A percentile compares a stretch with the other conserved stretches of the same genome.
Conservation (phyloP, 2,888 invertebrate species). For the Polydrusus cervinus region DNA sequence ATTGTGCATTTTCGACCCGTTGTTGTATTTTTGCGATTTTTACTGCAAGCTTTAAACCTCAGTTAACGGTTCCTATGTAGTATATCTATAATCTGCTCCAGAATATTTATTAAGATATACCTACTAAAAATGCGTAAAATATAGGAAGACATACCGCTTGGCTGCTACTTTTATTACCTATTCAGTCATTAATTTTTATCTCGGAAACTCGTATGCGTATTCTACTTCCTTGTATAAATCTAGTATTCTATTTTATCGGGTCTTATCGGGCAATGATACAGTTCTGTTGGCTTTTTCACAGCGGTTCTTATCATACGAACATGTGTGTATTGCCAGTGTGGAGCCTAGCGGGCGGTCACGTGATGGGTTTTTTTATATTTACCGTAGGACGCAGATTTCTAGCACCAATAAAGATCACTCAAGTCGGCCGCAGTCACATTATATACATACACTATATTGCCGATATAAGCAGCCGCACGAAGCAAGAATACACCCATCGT, state of each 20-base stretch:
- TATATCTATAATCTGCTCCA: neutral
- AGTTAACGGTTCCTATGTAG: neutral
- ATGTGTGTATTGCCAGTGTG: constrained; percentile 45
- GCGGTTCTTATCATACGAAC: constrained; percentile 46
- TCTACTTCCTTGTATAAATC: constrained; percentile 36
- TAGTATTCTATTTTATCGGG: constrained; percentile 34
- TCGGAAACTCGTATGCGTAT: constrained; percentile 16
- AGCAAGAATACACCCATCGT: too few species aligned
- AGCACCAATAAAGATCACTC: constrained; percentile 34
- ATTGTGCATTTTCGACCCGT: neutral
- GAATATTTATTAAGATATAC: constrained; percentile 19
- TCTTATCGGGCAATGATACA: constrained; percentile 38
- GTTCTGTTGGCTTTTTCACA: constrained; percentile 47
- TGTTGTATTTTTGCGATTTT: neutral
- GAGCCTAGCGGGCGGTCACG: constrained; percentile 48
- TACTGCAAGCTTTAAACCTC: constrained; percentile 3
- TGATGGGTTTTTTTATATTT: constrained; percentile 41
- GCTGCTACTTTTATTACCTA: too few species aligned
- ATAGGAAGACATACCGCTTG: constrained; percentile 3
- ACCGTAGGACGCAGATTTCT: neutral
- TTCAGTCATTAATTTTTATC: constrained; percentile 35
- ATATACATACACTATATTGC: too few species aligned
- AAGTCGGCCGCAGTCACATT: too few species aligned
- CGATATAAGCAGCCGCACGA: too few species aligned
- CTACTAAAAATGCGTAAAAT: constrained; percentile 15